phyloP scores from a whole-genome alignment of 2,888 invertebrate species.

The Metacarcinus magister region DNA sequence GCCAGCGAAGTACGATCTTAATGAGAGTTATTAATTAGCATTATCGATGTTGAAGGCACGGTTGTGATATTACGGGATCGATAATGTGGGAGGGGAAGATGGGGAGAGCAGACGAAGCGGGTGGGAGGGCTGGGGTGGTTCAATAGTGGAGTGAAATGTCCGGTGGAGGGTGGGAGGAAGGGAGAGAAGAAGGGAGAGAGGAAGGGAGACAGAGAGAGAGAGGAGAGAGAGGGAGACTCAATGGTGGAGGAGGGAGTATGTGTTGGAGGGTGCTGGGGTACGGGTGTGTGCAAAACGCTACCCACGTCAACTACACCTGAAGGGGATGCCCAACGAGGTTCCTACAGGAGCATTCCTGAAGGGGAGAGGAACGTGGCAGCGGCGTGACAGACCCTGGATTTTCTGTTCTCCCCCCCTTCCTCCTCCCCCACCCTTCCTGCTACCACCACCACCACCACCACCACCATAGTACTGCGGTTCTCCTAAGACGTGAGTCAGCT shows the following conservation, averaged over 20 bases:
- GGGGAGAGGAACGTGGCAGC: background rate
- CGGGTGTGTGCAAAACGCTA: constrained; percentile 4
- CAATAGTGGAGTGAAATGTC: constrained; percentile 53
- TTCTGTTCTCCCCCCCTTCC: background rate
- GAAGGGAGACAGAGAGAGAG: constrained; percentile 49
- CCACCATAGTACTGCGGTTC: background rate
- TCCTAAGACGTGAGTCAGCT: background rate
- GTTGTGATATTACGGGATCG: constrained; percentile 36
- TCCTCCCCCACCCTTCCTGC: background rate
- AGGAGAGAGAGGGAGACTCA: constrained; percentile 54
- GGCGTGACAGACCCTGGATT: background rate
- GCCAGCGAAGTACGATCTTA: background rate
- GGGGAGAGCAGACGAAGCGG: constrained; percentile 54
- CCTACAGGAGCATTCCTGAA: constrained; percentile 5
- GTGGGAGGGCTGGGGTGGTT: constrained; percentile 50
- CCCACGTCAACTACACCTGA: constrained; percentile 14
- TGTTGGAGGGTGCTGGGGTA: constrained; percentile 27
- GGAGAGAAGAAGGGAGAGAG: constrained; percentile 50
- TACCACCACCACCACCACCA: background rate
- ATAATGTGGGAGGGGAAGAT: constrained; percentile 44
- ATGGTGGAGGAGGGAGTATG: constrained; percentile 56
- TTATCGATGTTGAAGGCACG: constrained; percentile 53
- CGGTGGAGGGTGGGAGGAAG: constrained; percentile 44
- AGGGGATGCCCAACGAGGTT: background rate
- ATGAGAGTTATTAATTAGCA: constrained; percentile 47